Conservation (phyloP, 2,113 vertebrate genomes). For the Brachionichthys hirsutus region DNA sequence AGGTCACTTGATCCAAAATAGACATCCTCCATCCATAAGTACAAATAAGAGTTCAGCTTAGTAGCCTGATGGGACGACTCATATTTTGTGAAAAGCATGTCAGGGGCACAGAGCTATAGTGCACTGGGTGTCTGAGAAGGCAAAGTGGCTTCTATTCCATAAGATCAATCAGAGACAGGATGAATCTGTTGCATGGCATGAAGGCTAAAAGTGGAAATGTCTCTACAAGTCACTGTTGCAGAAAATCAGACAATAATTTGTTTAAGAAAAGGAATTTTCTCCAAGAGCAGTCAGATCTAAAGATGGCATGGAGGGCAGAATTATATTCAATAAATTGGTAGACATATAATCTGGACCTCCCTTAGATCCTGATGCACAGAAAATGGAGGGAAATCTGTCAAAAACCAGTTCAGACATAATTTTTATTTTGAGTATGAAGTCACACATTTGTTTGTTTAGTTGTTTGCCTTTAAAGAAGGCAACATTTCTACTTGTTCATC, state of each 20-base stretch:
- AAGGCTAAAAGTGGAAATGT: slow-evolving; percentile 19
- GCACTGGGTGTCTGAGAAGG: neutral
- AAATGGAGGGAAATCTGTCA: too few relatives aligned
- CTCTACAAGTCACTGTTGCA: slow-evolving; percentile 10
- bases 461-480: too few relatives aligned
- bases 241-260: neutral
- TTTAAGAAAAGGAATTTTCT: neutral
- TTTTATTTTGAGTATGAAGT: too few relatives aligned
- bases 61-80: slow-evolving; percentile 35
- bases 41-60: slow-evolving; percentile 49
- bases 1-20: too few relatives aligned
- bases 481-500: too few relatives aligned
- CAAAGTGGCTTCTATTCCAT: slow-evolving; percentile 3
- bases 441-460: too few relatives aligned
- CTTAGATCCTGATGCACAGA: neutral
- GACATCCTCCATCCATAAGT: slow-evolving; percentile 29
- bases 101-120: slow-evolving; percentile 6
- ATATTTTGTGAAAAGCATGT: slow-evolving; percentile 56
- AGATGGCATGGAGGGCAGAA: neutral
- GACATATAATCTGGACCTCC: neutral
- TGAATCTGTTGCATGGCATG: slow-evolving; percentile 20
- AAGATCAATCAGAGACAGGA: slow-evolving; percentile 34
- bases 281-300: neutral
- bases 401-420: too few relatives aligned
- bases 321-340: neutral